phyloP scores from a whole-genome alignment of 2,113 vertebrate genomes.

The Phyllostomus hastatus region DNA sequence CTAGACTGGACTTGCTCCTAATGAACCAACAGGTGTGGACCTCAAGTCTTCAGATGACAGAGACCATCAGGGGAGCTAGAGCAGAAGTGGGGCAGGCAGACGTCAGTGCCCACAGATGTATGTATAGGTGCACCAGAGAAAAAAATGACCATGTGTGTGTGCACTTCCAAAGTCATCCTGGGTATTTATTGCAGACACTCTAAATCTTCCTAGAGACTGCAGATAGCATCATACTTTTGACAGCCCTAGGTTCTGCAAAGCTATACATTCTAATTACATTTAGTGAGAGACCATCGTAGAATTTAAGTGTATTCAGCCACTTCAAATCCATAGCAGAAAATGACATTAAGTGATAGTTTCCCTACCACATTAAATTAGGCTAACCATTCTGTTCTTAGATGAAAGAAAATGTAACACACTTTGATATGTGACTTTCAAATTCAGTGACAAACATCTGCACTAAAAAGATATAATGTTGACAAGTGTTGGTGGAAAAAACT shows the following conservation, averaged over 20 bases:
- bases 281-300: slow-evolving; percentile 26
- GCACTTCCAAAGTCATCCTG: background rate
- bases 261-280: slow-evolving; percentile 16
- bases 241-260: slow-evolving; percentile 7
- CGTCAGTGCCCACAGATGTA: rapidly evolving
- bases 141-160: background rate
- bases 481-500: background rate
- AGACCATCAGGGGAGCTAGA: background rate
- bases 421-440: slow-evolving; percentile 24
- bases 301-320: slow-evolving; percentile 17
- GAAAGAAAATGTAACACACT: slow-evolving; percentile 8
- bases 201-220: background rate
- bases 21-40: background rate
- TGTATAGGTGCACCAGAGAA: background rate
- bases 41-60: background rate
- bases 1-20: background rate
- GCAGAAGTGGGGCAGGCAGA: background rate
- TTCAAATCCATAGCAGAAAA: slow-evolving; percentile 43
- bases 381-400: slow-evolving; percentile 40
- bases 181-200: background rate
- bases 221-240: slow-evolving; percentile 20
- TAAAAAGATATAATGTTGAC: slow-evolving; percentile 7
- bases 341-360: slow-evolving; percentile 14
- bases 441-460: background rate
- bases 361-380: slow-evolving; percentile 28